phyloP scores from a whole-genome alignment of 1,140 invertebrate genomes.

The Steinernema khuongi region DNA sequence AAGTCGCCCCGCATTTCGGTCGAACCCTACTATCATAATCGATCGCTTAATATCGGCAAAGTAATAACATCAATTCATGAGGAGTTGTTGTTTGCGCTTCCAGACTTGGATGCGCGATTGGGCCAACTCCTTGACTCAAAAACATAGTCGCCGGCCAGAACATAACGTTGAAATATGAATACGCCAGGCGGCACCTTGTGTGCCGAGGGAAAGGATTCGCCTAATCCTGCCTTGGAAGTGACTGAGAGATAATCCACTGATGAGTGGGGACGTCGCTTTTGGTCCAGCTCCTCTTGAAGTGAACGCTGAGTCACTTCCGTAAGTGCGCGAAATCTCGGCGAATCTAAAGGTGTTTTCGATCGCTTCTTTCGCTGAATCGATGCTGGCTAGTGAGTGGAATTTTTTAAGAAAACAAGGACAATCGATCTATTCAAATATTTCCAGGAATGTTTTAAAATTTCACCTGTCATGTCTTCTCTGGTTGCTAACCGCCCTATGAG shows the following conservation, averaged over 20 bases:
- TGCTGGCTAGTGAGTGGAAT: too few relatives aligned
- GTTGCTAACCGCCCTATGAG: too few relatives aligned
- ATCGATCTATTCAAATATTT: too few relatives aligned
- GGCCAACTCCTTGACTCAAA: background rate
- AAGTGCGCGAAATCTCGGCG: too few relatives aligned
- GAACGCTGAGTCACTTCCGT: too few relatives aligned
- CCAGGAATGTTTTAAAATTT: too few relatives aligned
- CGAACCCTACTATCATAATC: background rate
- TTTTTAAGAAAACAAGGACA: too few relatives aligned
- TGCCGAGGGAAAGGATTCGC: background rate
- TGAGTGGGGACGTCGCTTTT: background rate
- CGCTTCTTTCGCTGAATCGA: too few relatives aligned
- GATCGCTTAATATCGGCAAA: background rate
- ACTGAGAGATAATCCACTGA: background rate
- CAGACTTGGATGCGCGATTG: background rate
- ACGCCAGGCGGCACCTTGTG: background rate
- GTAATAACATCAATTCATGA: constrained; percentile 13
- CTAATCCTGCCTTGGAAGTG: background rate
- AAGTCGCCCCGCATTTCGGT: too few relatives aligned
- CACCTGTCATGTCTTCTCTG: too few relatives aligned
- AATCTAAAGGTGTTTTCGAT: too few relatives aligned
- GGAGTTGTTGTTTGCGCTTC: background rate
- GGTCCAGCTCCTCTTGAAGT: too few relatives aligned
- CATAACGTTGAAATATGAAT: background rate
- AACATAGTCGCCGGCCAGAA: background rate